Evolutionary conservation across 2,113 vertebrate genomes (phyloP).

Genomic region (Leuciscus idus): DNA sequence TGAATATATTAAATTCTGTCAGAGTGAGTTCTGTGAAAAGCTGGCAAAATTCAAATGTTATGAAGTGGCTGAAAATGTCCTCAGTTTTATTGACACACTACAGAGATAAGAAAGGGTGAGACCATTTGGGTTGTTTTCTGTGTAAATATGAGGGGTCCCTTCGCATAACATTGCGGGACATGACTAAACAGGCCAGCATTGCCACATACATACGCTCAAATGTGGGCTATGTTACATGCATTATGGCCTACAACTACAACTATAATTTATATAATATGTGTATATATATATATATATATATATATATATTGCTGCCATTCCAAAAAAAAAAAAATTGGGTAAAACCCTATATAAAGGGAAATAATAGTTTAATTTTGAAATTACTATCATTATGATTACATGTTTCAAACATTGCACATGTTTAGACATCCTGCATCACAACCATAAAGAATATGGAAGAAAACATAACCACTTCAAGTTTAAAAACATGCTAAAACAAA

Average conservation of each 20-base stretch:
- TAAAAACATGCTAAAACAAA: not conserved
- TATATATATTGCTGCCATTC: no score
- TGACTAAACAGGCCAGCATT: constrained; percentile 31
- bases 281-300: no score
- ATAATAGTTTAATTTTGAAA: not conserved
- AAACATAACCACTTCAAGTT: not conserved
- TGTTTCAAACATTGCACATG: not conserved
- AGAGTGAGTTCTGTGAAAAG: not conserved
- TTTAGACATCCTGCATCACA: not conserved
- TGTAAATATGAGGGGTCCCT: constrained; percentile 28
- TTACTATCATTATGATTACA: not conserved
- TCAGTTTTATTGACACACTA: constrained; percentile 19
- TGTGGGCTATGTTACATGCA: not conserved
- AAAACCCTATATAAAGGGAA: not conserved
- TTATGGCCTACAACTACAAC: not conserved
- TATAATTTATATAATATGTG: not conserved
- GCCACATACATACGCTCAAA: constrained; percentile 1
- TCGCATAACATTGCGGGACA: constrained; percentile 12
- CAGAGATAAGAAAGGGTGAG: constrained; percentile 9
- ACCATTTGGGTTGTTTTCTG: constrained; percentile 21
- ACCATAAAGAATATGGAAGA: not conserved
- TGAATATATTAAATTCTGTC: not conserved
- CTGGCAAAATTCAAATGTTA: not conserved
- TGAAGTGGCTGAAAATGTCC: constrained; percentile 16
- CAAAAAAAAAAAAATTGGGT: not conserved